phyloP scores from a whole-genome alignment of 2,113 vertebrate genomes.

The Tachysurus fulvidraco region DNA sequence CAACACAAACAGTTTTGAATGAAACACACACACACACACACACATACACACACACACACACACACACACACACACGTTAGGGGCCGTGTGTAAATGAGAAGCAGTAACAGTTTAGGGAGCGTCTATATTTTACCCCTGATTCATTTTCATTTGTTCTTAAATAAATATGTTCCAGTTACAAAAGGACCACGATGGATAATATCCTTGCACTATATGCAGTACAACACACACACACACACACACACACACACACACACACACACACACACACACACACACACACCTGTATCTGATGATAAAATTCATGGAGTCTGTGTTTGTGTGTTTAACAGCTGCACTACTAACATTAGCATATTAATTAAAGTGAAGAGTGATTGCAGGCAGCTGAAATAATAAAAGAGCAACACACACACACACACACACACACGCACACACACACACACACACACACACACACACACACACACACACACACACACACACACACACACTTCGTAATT shows the following conservation, averaged over 20 bases:
- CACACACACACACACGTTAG: too few species aligned
- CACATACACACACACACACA: background rate
- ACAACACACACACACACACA: background rate
- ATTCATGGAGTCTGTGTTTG: background rate
- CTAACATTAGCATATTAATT: conserved; percentile 57
- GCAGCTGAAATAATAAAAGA: conserved; percentile 47
- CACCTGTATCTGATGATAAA: background rate
- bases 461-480: too few species aligned
- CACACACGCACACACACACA: background rate
- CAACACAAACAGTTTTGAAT: conserved; percentile 42
- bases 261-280: conserved; percentile 9
- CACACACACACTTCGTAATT: too few species aligned
- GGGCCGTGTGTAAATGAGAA: too few species aligned
- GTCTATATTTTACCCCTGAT: too few species aligned
- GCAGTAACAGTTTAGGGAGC: too few species aligned
- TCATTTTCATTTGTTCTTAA: too few species aligned
- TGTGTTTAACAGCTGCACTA: conserved; percentile 51
- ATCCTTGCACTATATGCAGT: background rate
- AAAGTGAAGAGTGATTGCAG: conserved; percentile 46
- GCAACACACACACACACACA: conserved; percentile 17
- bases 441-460: too few species aligned
- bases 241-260: conserved; percentile 12
- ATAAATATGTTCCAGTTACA: too few species aligned
- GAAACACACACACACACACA: conserved; percentile 21
- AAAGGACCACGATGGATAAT: too few species aligned